Evolutionary conservation across 2,888 invertebrate genomes (phyloP), one percentile per base, ranked within the genome.

Genomic region (Chymomyza caudatula): DNA sequence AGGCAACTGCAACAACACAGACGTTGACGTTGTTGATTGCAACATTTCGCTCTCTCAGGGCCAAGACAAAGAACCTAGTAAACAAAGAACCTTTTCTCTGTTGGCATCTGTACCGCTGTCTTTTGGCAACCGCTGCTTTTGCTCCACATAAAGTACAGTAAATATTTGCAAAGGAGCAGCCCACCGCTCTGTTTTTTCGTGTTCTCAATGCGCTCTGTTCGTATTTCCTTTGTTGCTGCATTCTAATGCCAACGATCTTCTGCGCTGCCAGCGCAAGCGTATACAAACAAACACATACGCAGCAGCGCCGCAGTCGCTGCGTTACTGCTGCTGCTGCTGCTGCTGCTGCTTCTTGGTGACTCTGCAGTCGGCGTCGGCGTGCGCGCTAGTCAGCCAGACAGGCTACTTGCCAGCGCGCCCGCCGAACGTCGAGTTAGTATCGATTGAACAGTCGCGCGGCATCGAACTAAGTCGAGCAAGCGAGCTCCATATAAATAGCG

Each of bases 401-500:
- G 44, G 20, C 44, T 44, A 19, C 25, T 29, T 37, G 51, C 29
- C 59, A 59, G 37, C 17, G 19, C 19, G 51, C 51, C 17, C 19
- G 51, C 19, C 51, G 20, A 3, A 20, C 20, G 19, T 20, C 17
- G 11, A 75, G 74, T 76, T 71, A 81, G 82, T 82, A 84, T 81
- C 85, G 81, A 85, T 82, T 82, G 85, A 79, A 79, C 82, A 82
- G 82, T 77, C 80, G 82, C 85, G 78, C 85, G 78, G 78, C 76
- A 78, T 78, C 78, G 71, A 73, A 74, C 69, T 15, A 42, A 55
- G 55, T 15, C 49, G 19, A 44, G 60, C 67, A 51, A 57, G 5
- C 51, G 13, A 6, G 20, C 11, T 20, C 51, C 17, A 25, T 17
- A 22, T 15, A 15, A 47, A 19, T 8, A 47, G n/a, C 47, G 8